Evolutionary conservation across 2,888 invertebrate species (phyloP), one percentile per base, ranked within the genome.

Genomic region (Dasypolia templi): DNA sequence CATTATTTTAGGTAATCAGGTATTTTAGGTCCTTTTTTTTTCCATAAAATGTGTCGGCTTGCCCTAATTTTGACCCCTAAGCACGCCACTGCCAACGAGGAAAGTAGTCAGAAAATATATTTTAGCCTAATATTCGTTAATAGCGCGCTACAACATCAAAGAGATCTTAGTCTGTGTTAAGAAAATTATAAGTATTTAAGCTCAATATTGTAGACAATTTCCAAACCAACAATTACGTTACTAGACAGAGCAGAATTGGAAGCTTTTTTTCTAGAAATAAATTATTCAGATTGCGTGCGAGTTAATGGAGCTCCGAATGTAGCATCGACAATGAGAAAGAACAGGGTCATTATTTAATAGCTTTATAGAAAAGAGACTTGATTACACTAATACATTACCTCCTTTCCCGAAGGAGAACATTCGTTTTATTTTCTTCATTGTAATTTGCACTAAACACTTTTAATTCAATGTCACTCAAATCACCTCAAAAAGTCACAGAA

Each of bases 401-500:
- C 94, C 93, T 91, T 93, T 95, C 53, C 95, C 93, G 62, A 90
- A 87, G 0, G 95, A 94, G 80, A 95, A 95, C 44, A 96, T 93
- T 75, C 93, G 88, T 87, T 94, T 96, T 35, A 96, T 92, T 84
- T 90, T 95, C 93, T 95, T 96, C 96, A 96, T 96, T 6, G 77
- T 84, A 32, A 35, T 65, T 66, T 71, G 77, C 75, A 69, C 62
- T 69, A 66, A 72, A 75, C 78, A 86, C 74, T 68, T 67, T 55
- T 14, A 55, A 32, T 72, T 53, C 11, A 56, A 72, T 51, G 35
- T 58, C 59, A 72, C 67, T 51, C 0, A 32, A 62, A 56, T 51
- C 69, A 75, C 70, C 9, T 65, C 58, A 82, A 55, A 49, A 53
- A n/a, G 44, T 55, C 63, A 61, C 35, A 35, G 2, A 14, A 19